Conservation (phyloP, 2,113 vertebrate genomes). For the Spizaetus ornatus region DNA sequence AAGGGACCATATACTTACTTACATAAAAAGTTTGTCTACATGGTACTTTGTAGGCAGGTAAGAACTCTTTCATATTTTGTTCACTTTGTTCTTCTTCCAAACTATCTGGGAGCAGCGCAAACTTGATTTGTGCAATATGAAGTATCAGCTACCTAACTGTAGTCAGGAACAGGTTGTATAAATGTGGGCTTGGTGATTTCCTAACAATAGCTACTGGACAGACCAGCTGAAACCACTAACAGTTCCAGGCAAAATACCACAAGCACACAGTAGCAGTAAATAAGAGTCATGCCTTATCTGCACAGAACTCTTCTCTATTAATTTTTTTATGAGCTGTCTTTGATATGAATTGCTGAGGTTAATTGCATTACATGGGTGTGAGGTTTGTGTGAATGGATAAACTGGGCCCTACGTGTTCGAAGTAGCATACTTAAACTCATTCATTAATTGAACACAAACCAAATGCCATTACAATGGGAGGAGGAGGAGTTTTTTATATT, state of each 20-base stretch:
- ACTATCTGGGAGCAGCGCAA: not conserved
- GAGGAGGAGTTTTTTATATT: not conserved
- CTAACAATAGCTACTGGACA: not conserved
- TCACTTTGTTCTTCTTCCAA: not conserved
- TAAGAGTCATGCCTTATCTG: not conserved
- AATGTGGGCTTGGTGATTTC: not conserved
- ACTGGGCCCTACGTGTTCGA: not conserved
- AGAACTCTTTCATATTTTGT: not conserved
- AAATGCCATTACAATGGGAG: not conserved
- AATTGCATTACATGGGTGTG: not conserved
- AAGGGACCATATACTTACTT: not conserved
- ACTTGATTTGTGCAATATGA: not conserved
- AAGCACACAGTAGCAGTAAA: not conserved
- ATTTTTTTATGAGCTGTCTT: not conserved
- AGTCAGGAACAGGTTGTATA: not conserved
- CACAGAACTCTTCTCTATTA: not conserved
- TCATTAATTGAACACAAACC: constrained; percentile 13
- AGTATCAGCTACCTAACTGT: not conserved
- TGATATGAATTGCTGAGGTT: not conserved
- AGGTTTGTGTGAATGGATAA: not conserved
- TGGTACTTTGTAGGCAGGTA: not conserved
- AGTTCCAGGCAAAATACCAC: not conserved
- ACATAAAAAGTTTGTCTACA: not conserved
- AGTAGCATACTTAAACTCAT: not conserved
- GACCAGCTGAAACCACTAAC: not conserved